A percentile compares a stretch with the other conserved stretches of the same genome.
Evolutionary conservation across 1,140 invertebrate genomes (phyloP).

Genomic region (Drepana arcuata): DNA sequence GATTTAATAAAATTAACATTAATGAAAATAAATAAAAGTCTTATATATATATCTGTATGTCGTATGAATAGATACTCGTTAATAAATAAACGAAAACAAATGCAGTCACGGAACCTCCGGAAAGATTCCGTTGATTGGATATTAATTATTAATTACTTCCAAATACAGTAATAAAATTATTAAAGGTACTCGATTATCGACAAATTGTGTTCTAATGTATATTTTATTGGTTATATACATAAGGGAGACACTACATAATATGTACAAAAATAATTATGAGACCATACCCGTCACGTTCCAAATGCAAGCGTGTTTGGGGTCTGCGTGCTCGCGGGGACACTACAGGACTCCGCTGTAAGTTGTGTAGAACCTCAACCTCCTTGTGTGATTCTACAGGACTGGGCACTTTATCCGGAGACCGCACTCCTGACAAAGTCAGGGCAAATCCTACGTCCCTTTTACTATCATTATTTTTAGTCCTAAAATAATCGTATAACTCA

Average conservation of each 20-base stretch:
- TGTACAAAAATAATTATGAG: background rate
- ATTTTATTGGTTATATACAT: too few species aligned
- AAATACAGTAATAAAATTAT: too few species aligned
- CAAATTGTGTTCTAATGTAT: too few species aligned
- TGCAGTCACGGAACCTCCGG: too few species aligned
- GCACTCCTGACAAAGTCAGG: constrained; percentile 43
- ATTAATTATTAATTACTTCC: too few species aligned
- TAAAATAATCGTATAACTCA: constrained; percentile 66
- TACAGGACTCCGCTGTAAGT: constrained; percentile 70
- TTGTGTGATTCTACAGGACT: constrained; percentile 69
- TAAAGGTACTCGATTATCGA: too few species aligned
- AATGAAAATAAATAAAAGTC: too few species aligned
- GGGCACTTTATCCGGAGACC: constrained; percentile 63
- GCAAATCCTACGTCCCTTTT: constrained; percentile 41
- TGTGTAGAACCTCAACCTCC: constrained; percentile 76
- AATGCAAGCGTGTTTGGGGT: constrained; percentile 37
- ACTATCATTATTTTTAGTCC: constrained; percentile 47
- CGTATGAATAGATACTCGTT: too few species aligned
- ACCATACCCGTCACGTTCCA: constrained; percentile 53
- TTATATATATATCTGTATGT: too few species aligned
- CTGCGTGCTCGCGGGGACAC: constrained; percentile 64
- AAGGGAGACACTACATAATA: background rate
- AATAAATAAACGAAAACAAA: too few species aligned
- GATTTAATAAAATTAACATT: too few species aligned
- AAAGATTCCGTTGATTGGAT: too few species aligned